These are phyloP conservation scores for Gymnoscopelus microlampas DNA, from an alignment of 2,797 vertebrate genomes.

Conservation along the genomic window DNA sequence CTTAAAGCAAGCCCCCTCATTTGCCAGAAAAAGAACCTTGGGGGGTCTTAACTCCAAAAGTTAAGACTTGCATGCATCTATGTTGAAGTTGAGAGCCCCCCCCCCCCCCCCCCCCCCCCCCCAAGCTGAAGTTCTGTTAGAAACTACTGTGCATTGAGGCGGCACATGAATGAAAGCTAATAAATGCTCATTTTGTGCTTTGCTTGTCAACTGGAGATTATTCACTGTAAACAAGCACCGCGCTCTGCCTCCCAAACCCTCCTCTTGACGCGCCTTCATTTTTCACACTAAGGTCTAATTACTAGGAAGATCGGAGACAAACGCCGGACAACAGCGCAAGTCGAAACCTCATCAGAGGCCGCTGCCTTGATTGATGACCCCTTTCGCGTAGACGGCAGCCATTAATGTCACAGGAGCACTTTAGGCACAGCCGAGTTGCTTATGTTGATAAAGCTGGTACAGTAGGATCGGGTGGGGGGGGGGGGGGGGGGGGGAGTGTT, in stretches of 20 bases:
- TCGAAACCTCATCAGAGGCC: conserved; percentile 58
- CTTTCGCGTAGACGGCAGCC: conserved; percentile 31
- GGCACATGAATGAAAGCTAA: conserved; percentile 52
- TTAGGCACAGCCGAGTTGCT: conserved; percentile 41
- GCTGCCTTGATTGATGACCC: conserved; percentile 68
- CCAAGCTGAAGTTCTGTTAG: conserved; percentile 27
- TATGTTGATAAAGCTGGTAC: conserved; percentile 64
- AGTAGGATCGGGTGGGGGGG: background rate
- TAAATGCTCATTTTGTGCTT: conserved; percentile 58
- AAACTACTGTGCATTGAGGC: conserved; percentile 16
- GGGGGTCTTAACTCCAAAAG: too few species aligned
- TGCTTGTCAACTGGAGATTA: conserved; percentile 48
- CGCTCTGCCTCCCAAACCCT: conserved; percentile 36
- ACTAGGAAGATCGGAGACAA: conserved; percentile 57
- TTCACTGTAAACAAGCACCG: conserved; percentile 59
- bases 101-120: too few species aligned
- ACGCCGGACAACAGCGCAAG: conserved; percentile 52
- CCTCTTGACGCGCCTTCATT: conserved; percentile 45
- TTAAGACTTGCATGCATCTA: too few species aligned
- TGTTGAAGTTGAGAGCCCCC: too few species aligned
- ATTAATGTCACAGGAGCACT: conserved; percentile 53
- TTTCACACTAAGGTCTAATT: conserved; percentile 65
- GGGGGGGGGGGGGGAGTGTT: conserved; percentile 35
- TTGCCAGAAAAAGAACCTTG: too few species aligned
- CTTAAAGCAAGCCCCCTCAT: too few species aligned